Percentiles rank a stretch among this genome's conserved stretches.
Evolutionary conservation across 2,113 vertebrate species (phyloP).

Genomic region (Xyliphius kryptos): DNA sequence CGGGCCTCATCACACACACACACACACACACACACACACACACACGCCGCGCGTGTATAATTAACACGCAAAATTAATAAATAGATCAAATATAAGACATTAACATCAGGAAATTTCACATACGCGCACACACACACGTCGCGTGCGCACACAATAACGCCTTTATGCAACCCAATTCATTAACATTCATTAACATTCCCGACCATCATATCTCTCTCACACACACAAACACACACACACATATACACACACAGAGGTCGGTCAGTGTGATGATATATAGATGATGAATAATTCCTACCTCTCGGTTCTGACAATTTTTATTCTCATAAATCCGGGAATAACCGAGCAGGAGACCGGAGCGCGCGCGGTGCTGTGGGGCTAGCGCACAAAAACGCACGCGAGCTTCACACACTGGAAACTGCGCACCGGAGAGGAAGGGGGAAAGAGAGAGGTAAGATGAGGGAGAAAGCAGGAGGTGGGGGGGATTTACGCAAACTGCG

Average conservation of each 20-base stretch:
- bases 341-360: no score
- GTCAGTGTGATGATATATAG: background rate
- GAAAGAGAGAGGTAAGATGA: no score
- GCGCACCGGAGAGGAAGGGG: slow-evolving; percentile 11
- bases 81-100: no score
- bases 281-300: background rate
- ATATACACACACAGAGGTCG: background rate
- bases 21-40: no score
- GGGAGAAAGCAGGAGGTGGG: background rate
- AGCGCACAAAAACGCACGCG: slow-evolving; percentile 13
- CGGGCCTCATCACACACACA: no score
- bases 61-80: no score
- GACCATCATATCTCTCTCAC: no score
- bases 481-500: slow-evolving; percentile 24
- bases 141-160: slow-evolving; percentile 4
- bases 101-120: background rate
- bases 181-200: slow-evolving; percentile 11
- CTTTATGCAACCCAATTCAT: slow-evolving; percentile 10
- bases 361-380: slow-evolving; percentile 1
- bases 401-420: slow-evolving; percentile 21
- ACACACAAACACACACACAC: no score
- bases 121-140: no score
- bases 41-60: no score
- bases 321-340: slow-evolving; percentile 9
- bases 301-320: no score